Conservation (phyloP, 2,888 invertebrate species). For the Ischnus inquisitorius region DNA sequence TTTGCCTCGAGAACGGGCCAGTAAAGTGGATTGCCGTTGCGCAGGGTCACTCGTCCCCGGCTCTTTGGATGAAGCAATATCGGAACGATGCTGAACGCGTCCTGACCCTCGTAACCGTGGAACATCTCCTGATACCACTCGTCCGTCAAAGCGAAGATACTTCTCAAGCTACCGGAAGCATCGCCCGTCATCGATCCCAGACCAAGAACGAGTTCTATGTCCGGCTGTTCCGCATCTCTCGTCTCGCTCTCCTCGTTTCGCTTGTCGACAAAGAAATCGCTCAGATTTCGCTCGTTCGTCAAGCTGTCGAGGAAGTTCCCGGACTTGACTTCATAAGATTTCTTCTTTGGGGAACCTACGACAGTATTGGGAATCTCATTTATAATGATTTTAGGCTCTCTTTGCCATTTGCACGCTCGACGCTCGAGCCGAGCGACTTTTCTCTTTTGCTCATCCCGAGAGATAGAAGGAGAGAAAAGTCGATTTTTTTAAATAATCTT, state of each 20-base stretch:
- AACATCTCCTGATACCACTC: constrained; percentile 88
- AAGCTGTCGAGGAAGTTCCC: constrained; percentile 17
- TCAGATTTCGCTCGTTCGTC: constrained; percentile 19
- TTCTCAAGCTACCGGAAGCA: constrained; percentile 89
- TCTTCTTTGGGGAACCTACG: constrained; percentile 45
- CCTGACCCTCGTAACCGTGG: constrained; percentile 85
- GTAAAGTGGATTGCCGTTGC: constrained; percentile 90
- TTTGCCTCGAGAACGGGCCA: constrained; percentile 93
- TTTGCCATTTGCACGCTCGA: no score
- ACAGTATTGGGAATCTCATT: not conserved
- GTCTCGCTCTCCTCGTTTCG: not conserved
- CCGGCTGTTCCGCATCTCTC: constrained; percentile 88
- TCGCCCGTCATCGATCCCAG: constrained; percentile 92
- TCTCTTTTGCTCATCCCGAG: no score
- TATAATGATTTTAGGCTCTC: no score
- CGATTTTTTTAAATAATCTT: no score
- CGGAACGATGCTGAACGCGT: constrained; percentile 91
- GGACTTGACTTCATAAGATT: constrained; percentile 38
- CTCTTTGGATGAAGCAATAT: constrained; percentile 92
- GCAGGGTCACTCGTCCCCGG: constrained; percentile 90
- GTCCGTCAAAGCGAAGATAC: constrained; percentile 89
- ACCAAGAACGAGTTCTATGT: constrained; percentile 93
- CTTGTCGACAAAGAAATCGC: not conserved
- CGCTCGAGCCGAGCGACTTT: not conserved
- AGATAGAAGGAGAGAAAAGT: no score